Base-by-base conservation (phyloP, 2,888 invertebrate genomes). In the Leucozona laternaria region DNA sequence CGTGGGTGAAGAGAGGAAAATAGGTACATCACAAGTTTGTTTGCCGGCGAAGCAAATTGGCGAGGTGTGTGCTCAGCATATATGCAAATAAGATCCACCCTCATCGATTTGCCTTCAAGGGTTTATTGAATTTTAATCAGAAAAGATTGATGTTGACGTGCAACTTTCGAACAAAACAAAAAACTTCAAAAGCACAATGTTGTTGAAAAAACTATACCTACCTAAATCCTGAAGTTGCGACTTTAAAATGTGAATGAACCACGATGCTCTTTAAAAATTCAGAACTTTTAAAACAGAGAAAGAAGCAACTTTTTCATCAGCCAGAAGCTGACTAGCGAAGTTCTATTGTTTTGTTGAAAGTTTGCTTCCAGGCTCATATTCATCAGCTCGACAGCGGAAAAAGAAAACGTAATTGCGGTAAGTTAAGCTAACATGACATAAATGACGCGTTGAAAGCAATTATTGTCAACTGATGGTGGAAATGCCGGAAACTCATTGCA, bases 101-200 rank as follows among this genome's bases (percentile, higher is more conserved):
- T 57, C 43, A 22, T 20, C 37, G 62, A 53, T 79, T 70, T 84
- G 64, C 70, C 58, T 75, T 71, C 34, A 43, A 62, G 34, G 40
- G 53, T 64, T 75, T 79, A 83, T 83, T 79, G 79, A 71, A 79
- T 75, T 66, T 75, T 70, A 71, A 84, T 58, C 55, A 75, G 75
- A 58, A 13, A 62, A 28, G 55, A 78, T 66, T 22, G 48, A 64
- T 43, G 62, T 62, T 62, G 62, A 62, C 20, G 43, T 58, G 62
- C 28, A 37, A 75, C 17, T 73, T 60, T n/a, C 37, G 5, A 73
- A 15, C 55, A 62, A 73, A 55, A 64, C 28, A 43, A 17, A 28
- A 37, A 45, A 45, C 43, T 22, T 28, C 2, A 45, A 43, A 43
- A 28, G 31, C 5, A 55, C 10, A 37, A 13, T 31, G 28, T 53